Evolutionary conservation across 53 echinoderm and acorn worm species (phyloP).

Genomic region (Mesocentrotus franciscanus): DNA sequence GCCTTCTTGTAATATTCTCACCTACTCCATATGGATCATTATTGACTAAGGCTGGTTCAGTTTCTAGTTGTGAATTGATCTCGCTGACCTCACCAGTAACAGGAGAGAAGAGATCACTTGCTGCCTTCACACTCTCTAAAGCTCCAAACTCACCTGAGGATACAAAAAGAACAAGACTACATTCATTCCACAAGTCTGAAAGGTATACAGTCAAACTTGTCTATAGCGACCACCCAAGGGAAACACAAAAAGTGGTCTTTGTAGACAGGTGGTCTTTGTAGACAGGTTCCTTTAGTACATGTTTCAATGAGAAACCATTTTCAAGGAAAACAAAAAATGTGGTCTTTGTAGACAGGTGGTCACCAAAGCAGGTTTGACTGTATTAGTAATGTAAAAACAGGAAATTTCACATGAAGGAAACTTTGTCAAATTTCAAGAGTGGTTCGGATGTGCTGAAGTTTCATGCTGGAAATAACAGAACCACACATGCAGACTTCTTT

Average conservation of each 20-base stretch:
- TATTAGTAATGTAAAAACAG: conserved; percentile 28
- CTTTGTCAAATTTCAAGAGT: not conserved
- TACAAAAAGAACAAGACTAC: not conserved
- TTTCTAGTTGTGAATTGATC: conserved; percentile 73
- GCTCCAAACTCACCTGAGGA: conserved; percentile 80
- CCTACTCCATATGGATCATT: conserved; percentile 79
- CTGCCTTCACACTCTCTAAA: conserved; percentile 97
- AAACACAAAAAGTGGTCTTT: no score
- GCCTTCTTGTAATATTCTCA: conserved; percentile 30
- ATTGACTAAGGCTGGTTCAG: conserved; percentile 79
- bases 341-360: no score
- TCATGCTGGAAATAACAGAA: no score
- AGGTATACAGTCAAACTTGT: no score
- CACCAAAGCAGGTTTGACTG: no score
- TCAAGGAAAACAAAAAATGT: no score
- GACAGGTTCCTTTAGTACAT: no score
- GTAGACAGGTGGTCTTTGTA: no score
- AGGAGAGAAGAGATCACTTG: conserved; percentile 82
- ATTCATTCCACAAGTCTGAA: not conserved
- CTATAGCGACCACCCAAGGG: no score
- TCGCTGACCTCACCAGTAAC: conserved; percentile 78
- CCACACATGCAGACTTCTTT: no score
- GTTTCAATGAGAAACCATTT: no score
- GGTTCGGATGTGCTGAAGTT: no score
- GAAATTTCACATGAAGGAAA: not conserved